Conservation (phyloP, 1,140 invertebrate species). For the Drosophila lacertosa region DNA sequence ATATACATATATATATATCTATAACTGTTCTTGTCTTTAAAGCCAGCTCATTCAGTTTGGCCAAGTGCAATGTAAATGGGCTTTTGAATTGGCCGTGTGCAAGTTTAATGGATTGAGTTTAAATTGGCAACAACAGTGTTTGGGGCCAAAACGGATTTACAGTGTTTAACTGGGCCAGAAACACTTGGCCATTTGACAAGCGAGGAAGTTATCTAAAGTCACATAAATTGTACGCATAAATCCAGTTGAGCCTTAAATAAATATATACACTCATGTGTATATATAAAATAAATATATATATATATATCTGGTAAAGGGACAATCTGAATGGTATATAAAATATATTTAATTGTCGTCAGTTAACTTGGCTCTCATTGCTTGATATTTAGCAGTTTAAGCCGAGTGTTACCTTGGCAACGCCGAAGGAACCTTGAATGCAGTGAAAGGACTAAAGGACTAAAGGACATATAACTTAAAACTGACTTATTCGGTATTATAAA, state of each 20-base stretch:
- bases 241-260: neutral
- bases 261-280: no score
- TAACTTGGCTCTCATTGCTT: slow-evolving; percentile 1
- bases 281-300: neutral
- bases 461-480: neutral
- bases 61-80: slow-evolving; percentile 30
- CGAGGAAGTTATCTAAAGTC: slow-evolving; percentile 5
- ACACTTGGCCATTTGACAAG: slow-evolving; percentile 21
- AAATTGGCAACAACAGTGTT: slow-evolving; percentile 50
- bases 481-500: no score
- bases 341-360: neutral
- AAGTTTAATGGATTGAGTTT: slow-evolving; percentile 65
- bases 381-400: neutral
- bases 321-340: no score
- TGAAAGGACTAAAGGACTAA: no score
- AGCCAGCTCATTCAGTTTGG: slow-evolving; percentile 41
- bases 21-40: slow-evolving; percentile 22
- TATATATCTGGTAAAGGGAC: neutral
- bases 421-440: neutral
- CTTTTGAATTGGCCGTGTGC: slow-evolving; percentile 39
- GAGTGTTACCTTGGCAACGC: neutral
- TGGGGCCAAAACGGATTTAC: slow-evolving; percentile 20
- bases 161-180: neutral
- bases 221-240: slow-evolving; percentile 13
- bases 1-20: neutral